A percentile compares a stretch with the other conserved stretches of the same genome.
phyloP scores from a whole-genome alignment of 2,113 vertebrate species.

The Parus major region DNA sequence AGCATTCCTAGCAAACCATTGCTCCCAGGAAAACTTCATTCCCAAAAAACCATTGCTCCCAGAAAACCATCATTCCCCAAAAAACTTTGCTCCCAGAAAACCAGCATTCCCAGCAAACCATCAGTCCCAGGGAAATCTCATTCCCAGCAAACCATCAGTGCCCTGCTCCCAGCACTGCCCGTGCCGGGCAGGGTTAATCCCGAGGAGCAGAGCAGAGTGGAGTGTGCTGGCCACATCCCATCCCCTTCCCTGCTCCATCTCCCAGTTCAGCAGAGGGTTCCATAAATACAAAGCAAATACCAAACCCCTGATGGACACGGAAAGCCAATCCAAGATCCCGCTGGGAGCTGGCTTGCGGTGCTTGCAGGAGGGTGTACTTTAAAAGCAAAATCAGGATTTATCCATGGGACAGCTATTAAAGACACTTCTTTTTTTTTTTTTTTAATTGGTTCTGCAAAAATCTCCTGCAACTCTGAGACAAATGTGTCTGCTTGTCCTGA shows the following conservation, averaged over 20 bases:
- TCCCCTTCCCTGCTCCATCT: background rate
- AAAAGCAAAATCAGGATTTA: slow-evolving; percentile 8
- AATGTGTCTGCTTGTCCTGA: background rate
- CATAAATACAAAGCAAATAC: slow-evolving; percentile 33
- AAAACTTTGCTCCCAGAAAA: rapidly evolving
- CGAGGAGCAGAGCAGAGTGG: background rate
- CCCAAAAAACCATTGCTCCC: background rate
- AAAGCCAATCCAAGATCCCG: background rate
- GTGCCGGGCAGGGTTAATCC: background rate
- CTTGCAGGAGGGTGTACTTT: background rate
- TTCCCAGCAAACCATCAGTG: background rate
- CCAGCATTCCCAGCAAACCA: rapidly evolving
- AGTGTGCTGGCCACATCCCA: background rate
- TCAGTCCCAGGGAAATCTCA: rapidly evolving
- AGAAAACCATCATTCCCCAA: rapidly evolving
- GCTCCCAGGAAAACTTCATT: rapidly evolving
- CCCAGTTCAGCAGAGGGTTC: slow-evolving; percentile 5
- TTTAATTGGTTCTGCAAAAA: background rate
- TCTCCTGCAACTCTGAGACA: background rate
- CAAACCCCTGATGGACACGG: slow-evolving; percentile 30
- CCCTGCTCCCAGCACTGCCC: background rate
- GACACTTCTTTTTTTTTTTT: background rate
- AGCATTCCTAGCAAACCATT: background rate
- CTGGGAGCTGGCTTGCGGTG: background rate
- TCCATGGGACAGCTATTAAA: background rate